A percentile compares a stretch with the other conserved stretches of the same genome.
These are phyloP conservation scores for Nothocercus nigrocapillus DNA, from an alignment of 2,113 vertebrate genomes.

Conservation along the genomic window DNA sequence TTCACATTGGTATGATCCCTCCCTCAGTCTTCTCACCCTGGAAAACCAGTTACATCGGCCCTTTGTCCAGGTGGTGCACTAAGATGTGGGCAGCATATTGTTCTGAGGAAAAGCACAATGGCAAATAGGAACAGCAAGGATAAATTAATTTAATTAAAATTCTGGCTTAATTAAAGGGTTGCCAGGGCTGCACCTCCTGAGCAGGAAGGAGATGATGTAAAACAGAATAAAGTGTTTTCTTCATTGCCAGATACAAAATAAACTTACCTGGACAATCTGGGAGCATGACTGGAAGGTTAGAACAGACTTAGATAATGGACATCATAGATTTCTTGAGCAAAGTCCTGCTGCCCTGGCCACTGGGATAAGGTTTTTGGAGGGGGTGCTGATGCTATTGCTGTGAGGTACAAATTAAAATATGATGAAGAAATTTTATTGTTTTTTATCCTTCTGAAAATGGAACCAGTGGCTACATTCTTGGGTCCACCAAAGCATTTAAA, in stretches of 20 bases:
- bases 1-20: no score
- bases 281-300: background rate
- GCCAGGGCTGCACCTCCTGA: background rate
- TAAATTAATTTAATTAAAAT: no score
- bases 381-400: background rate
- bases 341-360: no score
- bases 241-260: background rate
- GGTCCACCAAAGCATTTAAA: background rate
- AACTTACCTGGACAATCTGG: background rate
- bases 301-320: background rate
- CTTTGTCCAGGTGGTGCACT: no score
- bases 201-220: background rate
- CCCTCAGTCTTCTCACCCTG: no score
- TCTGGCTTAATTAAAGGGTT: background rate
- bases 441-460: background rate
- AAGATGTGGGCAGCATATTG: no score
- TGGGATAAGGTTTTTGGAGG: background rate
- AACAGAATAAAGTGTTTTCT: background rate
- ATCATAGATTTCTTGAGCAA: background rate
- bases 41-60: no score
- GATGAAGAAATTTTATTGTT: background rate
- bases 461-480: background rate
- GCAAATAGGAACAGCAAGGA: no score
- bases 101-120: no score
- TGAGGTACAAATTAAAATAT: background rate